These are phyloP conservation scores for Thunnus thynnus DNA, from an alignment of 2,113 vertebrate species.

Conservation along the genomic window DNA sequence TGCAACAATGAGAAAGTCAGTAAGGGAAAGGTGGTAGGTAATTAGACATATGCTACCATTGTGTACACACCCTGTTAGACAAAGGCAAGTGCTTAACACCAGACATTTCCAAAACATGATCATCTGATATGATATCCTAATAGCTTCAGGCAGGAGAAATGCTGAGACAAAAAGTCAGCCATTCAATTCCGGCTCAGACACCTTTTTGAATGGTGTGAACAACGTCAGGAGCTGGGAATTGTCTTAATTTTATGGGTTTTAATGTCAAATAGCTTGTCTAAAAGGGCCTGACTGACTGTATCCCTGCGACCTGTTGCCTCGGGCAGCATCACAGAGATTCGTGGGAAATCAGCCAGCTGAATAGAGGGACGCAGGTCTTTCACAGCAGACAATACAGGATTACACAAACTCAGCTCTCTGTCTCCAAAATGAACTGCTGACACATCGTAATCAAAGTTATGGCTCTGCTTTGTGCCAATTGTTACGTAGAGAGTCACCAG, in stretches of 20 bases:
- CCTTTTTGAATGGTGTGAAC: constrained; percentile 45
- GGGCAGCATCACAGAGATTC: constrained; percentile 69
- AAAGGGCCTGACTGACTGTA: constrained; percentile 35
- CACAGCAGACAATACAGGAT: constrained; percentile 77
- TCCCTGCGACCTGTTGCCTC: constrained; percentile 66
- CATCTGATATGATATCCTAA: constrained; percentile 55
- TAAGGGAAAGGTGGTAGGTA: constrained; percentile 7
- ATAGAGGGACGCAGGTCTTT: constrained; percentile 70
- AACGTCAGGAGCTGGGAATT: constrained; percentile 26
- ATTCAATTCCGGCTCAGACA: constrained; percentile 37
- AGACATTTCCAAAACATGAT: constrained; percentile 54
- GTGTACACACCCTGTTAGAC: constrained; percentile 63
- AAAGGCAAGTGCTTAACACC: constrained; percentile 50
- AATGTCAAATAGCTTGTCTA: constrained; percentile 39
- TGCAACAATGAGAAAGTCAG: constrained; percentile 21
- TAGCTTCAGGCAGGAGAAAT: constrained; percentile 59
- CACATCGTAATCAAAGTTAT: constrained; percentile 60
- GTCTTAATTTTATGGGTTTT: constrained; percentile 41
- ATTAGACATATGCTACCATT: constrained; percentile 7
- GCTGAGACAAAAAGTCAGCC: constrained; percentile 35
- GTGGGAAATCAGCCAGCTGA: constrained; percentile 75
- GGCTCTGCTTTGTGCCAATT: constrained; percentile 45
- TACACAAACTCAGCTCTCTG: constrained; percentile 76
- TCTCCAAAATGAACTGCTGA: constrained; percentile 76
- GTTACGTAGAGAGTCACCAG: constrained; percentile 33